A percentile compares a stretch with the other conserved stretches of the same genome.
Conservation (phyloP, 2,113 vertebrate genomes). For the Osmerus eperlanus region DNA sequence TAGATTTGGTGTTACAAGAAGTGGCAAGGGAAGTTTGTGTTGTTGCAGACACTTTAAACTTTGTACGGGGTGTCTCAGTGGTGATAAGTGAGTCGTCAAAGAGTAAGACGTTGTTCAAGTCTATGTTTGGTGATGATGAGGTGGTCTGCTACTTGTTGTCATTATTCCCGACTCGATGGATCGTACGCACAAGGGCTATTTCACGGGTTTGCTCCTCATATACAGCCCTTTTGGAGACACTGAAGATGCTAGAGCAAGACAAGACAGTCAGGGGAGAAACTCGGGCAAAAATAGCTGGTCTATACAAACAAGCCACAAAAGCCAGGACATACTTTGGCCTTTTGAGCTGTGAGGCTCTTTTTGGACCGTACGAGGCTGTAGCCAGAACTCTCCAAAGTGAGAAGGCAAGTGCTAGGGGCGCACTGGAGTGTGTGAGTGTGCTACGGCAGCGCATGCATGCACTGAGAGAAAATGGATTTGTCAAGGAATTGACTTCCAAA, state of each 20-base stretch:
- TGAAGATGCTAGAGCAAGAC: not conserved
- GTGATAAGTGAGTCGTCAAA: not conserved
- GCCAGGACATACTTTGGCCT: not conserved
- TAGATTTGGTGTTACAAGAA: slow-evolving; percentile 12
- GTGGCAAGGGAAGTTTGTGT: slow-evolving; percentile 5
- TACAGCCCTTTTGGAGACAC: not conserved
- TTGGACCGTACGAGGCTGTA: slow-evolving; percentile 1
- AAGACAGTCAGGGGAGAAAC: not conserved
- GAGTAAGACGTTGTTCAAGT: not conserved
- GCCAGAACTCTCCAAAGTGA: slow-evolving; percentile 4
- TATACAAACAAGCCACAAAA: not conserved
- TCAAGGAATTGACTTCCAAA: too few relatives aligned
- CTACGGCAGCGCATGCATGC: not conserved
- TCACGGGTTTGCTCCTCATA: not conserved
- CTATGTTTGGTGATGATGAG: not conserved
- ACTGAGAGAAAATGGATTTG: too few relatives aligned
- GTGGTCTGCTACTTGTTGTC: not conserved
- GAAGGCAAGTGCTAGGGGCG: not conserved
- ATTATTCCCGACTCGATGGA: slow-evolving; percentile 7
- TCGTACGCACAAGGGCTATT: too few relatives aligned
- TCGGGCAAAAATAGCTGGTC: not conserved
- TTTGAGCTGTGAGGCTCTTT: not conserved
- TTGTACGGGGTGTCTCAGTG: not conserved
- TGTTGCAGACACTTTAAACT: not conserved
- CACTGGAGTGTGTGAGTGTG: not conserved